These are phyloP conservation scores for Esox masquinongy DNA, from an alignment of 2,797 vertebrate species.

Conservation along the genomic window DNA sequence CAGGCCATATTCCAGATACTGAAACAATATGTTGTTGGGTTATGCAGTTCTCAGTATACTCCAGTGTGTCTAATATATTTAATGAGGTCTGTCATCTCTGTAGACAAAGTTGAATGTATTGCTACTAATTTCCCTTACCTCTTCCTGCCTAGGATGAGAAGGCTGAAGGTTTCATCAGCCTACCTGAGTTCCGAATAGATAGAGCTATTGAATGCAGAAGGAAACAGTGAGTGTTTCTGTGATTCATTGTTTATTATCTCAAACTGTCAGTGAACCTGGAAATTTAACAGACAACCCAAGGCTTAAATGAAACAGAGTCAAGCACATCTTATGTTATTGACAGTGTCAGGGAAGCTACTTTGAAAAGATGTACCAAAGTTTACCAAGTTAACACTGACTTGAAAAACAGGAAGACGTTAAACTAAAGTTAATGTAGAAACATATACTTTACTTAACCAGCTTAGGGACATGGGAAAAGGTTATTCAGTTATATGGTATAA, in stretches of 20 bases:
- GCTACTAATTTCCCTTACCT: neutral
- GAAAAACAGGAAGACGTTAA: too few relatives aligned
- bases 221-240: conserved; percentile 74
- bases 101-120: neutral
- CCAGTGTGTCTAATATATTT: neutral
- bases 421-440: too few relatives aligned
- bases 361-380: too few relatives aligned
- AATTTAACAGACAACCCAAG: neutral
- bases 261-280: neutral
- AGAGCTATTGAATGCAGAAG: conserved; percentile 79
- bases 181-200: conserved; percentile 82
- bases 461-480: neutral
- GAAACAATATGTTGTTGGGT: neutral
- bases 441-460: too few relatives aligned
- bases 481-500: neutral
- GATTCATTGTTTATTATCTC: neutral
- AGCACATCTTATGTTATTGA: neutral
- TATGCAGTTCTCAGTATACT: neutral
- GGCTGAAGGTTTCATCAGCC: conserved; percentile 81
- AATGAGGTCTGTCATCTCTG: neutral
- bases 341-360: neutral
- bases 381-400: too few relatives aligned
- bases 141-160: conserved; percentile 74
- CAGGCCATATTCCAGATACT: conserved; percentile 1
- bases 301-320: neutral